Evolutionary conservation across 2,113 vertebrate species (phyloP).

Genomic region (Scomber japonicus): DNA sequence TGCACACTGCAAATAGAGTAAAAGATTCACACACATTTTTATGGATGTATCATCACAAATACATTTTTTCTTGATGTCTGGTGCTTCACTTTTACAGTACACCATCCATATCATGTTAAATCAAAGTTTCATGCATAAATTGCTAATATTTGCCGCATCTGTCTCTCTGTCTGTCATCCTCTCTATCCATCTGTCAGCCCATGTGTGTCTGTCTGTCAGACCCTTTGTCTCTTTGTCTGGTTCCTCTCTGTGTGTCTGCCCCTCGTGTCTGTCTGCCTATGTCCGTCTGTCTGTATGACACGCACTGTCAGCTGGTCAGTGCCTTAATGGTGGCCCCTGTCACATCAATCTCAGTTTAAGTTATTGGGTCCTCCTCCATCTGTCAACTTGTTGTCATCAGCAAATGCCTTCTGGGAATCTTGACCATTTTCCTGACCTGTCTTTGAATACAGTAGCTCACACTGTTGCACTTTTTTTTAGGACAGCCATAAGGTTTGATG

Average conservation of each 20-base stretch:
- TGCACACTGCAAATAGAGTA: background rate
- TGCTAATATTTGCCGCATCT: conserved; percentile 13
- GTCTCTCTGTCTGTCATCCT: conserved; percentile 35
- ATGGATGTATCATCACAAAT: conserved; percentile 22
- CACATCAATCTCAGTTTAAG: conserved; percentile 67
- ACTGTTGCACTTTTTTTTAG: conserved; percentile 14
- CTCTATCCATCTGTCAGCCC: conserved; percentile 24
- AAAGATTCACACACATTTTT: background rate
- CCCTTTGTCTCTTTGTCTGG: conserved; percentile 30
- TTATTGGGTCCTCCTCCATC: conserved; percentile 56
- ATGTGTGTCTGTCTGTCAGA: conserved; percentile 46
- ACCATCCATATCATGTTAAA: conserved; percentile 4
- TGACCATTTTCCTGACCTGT: conserved; percentile 58
- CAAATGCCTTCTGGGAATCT: conserved; percentile 50
- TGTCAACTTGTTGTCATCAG: conserved; percentile 68
- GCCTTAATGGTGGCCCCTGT: conserved; percentile 69
- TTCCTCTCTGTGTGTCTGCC: conserved; percentile 22
- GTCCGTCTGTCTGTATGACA: conserved; percentile 57
- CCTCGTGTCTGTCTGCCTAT: conserved; percentile 15
- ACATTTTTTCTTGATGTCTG: background rate
- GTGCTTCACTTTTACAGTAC: background rate
- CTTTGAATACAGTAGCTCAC: conserved; percentile 44
- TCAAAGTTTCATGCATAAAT: conserved; percentile 27
- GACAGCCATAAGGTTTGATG: conserved; percentile 31
- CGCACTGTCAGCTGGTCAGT: conserved; percentile 66